These are phyloP conservation scores for Hemicordylus capensis DNA, from an alignment of 2,113 vertebrate species.

Conservation along the genomic window DNA sequence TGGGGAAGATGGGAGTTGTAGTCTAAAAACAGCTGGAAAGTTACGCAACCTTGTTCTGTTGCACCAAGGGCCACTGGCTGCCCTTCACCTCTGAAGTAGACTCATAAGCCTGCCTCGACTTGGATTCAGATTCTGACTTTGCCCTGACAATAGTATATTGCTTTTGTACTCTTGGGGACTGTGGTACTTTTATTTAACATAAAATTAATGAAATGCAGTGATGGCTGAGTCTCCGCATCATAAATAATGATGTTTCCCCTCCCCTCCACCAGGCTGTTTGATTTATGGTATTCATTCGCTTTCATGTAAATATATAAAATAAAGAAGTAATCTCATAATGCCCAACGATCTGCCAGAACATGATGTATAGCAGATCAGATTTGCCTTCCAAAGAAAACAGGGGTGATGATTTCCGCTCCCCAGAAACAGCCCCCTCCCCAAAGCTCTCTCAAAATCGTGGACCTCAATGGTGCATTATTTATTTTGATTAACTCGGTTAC, in stretches of 20 bases:
- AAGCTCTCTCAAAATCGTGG: neutral
- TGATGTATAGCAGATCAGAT: neutral
- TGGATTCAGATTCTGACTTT: neutral
- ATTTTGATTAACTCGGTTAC: conserved; percentile 23
- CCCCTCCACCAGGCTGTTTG: neutral
- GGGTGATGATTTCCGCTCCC: neutral
- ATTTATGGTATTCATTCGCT: conserved; percentile 24
- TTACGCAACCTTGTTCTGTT: too few relatives aligned
- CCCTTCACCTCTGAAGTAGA: too few relatives aligned
- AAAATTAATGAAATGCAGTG: neutral
- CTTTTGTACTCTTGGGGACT: neutral
- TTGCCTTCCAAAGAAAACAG: neutral
- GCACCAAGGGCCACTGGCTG: too few relatives aligned
- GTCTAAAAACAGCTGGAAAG: too few relatives aligned
- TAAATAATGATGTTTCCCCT: neutral
- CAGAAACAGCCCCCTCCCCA: neutral
- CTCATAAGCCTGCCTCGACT: too few relatives aligned
- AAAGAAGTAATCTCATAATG: neutral
- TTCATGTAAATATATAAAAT: conserved; percentile 5
- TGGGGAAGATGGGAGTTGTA: too few relatives aligned
- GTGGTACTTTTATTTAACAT: neutral
- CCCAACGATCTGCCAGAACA: neutral
- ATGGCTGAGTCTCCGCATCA: neutral
- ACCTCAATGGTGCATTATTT: neutral
- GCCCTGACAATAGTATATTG: neutral